A percentile compares a stretch with the other conserved stretches of the same genome.
phyloP scores from a whole-genome alignment of 1,140 invertebrate species.

The Pomacea maculata region DNA sequence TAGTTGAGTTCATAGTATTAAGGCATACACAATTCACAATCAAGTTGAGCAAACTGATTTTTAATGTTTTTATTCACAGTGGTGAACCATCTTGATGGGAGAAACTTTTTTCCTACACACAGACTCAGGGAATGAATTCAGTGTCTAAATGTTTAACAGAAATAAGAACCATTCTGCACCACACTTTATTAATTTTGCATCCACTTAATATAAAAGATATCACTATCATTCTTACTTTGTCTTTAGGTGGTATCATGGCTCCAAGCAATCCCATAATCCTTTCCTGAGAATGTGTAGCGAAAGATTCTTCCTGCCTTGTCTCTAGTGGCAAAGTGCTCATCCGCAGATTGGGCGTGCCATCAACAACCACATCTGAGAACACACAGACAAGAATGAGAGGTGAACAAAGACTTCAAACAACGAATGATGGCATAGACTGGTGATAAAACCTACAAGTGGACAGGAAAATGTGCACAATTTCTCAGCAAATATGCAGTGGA shows the following conservation, averaged over 20 bases:
- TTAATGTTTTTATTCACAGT: no score
- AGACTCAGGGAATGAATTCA: no score
- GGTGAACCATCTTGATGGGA: no score
- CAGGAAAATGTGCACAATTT: background rate
- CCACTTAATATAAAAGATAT: background rate
- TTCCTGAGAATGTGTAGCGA: constrained; percentile 62
- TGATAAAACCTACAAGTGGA: no score
- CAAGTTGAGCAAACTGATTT: no score
- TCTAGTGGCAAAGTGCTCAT: constrained; percentile 32
- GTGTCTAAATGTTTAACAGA: no score
- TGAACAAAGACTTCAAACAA: background rate
- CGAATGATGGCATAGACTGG: no score
- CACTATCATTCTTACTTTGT: constrained; percentile 38
- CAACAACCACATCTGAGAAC: constrained; percentile 13
- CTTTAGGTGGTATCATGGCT: constrained; percentile 55
- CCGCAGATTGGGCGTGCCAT: constrained; percentile 18
- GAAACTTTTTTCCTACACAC: no score
- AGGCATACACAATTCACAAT: no score
- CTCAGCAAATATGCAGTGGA: no score
- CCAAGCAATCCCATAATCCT: constrained; percentile 64
- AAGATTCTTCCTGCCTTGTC: constrained; percentile 55
- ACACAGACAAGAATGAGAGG: background rate
- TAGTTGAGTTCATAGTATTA: no score
- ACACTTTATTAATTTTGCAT: background rate
- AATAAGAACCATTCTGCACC: background rate